phyloP scores from a whole-genome alignment of 2,113 vertebrate genomes.

The Sus scrofa region T2T-Sscrofa CM000824.6:192053501-192054000 shows the following conservation, averaged over 20 bases:
- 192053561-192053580: not conserved
- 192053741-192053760: not conserved
- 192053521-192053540: not conserved
- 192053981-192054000: not conserved
- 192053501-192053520: not conserved
- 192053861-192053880: not conserved
- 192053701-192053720: not conserved
- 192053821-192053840: not conserved
- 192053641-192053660: not conserved
- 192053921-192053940: not conserved
- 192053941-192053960: not conserved
- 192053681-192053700: not conserved
- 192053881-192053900: not conserved
- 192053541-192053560: constrained; percentile 10
- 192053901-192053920: not conserved
- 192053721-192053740: constrained; percentile 10
- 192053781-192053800: not conserved
- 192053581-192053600: not conserved
- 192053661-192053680: not conserved
- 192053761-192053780: not conserved
- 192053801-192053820: not conserved
- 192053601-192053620: not conserved
- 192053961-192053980: constrained; percentile 8
- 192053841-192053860: not conserved
- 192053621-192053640: not conserved